Evolutionary conservation across 1,140 invertebrate genomes (phyloP).

Genomic region (Sminthurides bifidus): DNA sequence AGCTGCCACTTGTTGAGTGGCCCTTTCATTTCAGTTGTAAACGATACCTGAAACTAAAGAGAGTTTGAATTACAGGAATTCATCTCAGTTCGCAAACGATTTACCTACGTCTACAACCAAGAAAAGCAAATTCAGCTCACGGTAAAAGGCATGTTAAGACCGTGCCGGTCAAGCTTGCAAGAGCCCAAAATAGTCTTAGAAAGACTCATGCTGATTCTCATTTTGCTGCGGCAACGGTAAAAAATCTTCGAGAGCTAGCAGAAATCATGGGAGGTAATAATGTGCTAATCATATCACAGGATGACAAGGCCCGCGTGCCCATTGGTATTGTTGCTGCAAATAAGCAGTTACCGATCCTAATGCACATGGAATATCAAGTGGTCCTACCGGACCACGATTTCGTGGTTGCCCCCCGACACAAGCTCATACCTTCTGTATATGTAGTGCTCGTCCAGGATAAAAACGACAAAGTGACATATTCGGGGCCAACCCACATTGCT

Average conservation of each 20-base stretch:
- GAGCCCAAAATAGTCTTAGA: slow-evolving; percentile 28
- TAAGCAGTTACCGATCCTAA: slow-evolving; percentile 36
- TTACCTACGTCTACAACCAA: no score
- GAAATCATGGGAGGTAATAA: not conserved
- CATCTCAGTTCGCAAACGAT: no score
- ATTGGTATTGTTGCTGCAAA: slow-evolving; percentile 38
- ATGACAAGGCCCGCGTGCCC: slow-evolving; percentile 32
- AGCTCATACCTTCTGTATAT: slow-evolving; percentile 33
- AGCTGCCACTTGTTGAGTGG: no score
- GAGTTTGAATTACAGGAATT: no score
- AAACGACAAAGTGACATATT: slow-evolving; percentile 33
- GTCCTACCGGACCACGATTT: slow-evolving; percentile 39
- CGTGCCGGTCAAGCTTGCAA: slow-evolving; percentile 33
- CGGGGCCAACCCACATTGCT: slow-evolving; percentile 37
- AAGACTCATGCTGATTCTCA: slow-evolving; percentile 31
- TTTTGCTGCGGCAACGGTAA: slow-evolving; percentile 19
- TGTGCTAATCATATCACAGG: not conserved
- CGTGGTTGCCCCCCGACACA: slow-evolving; percentile 35
- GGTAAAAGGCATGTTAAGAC: slow-evolving; percentile 33
- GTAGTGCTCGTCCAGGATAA: slow-evolving; percentile 32
- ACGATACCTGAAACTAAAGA: no score
- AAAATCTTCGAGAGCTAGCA: not conserved
- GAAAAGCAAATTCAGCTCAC: no score
- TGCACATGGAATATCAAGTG: slow-evolving; percentile 38
- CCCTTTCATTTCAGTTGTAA: no score